Conservation (phyloP, 2,797 vertebrate genomes). For the Manis crassicaudata region DNA sequence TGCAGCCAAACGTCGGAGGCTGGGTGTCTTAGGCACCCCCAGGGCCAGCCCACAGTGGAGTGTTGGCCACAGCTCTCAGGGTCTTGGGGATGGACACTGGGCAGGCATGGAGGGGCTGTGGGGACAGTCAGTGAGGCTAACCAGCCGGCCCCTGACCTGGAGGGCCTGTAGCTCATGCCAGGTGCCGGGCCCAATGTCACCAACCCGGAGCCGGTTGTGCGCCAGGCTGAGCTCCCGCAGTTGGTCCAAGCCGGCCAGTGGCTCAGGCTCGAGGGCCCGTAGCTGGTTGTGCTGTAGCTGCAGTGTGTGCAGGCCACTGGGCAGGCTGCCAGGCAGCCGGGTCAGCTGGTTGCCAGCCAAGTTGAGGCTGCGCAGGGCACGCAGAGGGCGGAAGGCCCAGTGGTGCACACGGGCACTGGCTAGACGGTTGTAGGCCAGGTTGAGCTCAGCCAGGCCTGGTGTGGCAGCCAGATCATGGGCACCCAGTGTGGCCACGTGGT, state of each 20-base stretch:
- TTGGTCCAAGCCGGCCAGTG: conserved; percentile 64
- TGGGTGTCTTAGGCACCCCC: not conserved
- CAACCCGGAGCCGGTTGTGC: conserved; percentile 75
- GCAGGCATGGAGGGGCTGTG: not conserved
- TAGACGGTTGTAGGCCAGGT: conserved; percentile 83
- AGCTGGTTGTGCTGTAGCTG: conserved; percentile 78
- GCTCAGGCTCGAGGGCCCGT: conserved; percentile 67
- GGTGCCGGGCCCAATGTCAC: conserved; percentile 76
- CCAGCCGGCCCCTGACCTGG: conserved; percentile 70
- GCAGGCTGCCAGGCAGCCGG: conserved; percentile 74
- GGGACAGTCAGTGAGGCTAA: not conserved
- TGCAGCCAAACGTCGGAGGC: not conserved
- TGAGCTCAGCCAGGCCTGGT: conserved; percentile 75
- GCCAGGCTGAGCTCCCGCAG: conserved; percentile 78
- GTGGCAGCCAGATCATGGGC: conserved; percentile 62
- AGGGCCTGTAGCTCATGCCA: conserved; percentile 79
- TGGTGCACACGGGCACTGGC: conserved; percentile 72
- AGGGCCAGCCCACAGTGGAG: not conserved
- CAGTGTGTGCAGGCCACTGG: conserved; percentile 69
- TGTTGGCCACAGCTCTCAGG: no score
- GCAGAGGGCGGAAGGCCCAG: conserved; percentile 77
- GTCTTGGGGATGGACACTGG: not conserved
- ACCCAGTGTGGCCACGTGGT: conserved; percentile 60
- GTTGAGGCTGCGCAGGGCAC: conserved; percentile 71
- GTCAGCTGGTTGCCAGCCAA: conserved; percentile 80